Evolutionary conservation across 1,140 invertebrate genomes (phyloP).

Genomic region (Magallana angulata): DNA sequence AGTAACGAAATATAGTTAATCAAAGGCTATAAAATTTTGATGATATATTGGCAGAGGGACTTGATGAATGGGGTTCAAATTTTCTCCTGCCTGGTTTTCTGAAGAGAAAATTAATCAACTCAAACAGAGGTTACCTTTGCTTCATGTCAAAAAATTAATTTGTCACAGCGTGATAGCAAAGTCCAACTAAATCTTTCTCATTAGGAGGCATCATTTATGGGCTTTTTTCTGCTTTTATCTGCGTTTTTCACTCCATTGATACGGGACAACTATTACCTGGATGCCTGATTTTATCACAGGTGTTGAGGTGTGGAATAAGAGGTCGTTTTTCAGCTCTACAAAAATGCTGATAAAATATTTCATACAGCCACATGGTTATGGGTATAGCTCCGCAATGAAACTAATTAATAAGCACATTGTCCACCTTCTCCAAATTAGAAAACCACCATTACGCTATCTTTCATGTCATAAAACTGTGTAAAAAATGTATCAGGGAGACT

Average conservation of each 20-base stretch:
- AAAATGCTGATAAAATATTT: slow-evolving; percentile 30
- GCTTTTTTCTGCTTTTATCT: slow-evolving; percentile 38
- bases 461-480: slow-evolving; percentile 1
- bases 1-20: slow-evolving; percentile 25
- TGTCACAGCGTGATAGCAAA: slow-evolving; percentile 29
- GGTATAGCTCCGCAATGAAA: slow-evolving; percentile 8
- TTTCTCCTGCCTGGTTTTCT: slow-evolving; percentile 12
- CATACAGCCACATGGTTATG: slow-evolving; percentile 27
- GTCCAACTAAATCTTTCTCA: slow-evolving; percentile 15
- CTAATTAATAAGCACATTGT: slow-evolving; percentile 25
- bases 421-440: slow-evolving; percentile 15
- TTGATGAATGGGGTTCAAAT: slow-evolving; percentile 24
- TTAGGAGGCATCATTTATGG: slow-evolving; percentile 32
- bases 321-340: background rate
- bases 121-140: slow-evolving; percentile 24
- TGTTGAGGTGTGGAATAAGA: slow-evolving; percentile 25
- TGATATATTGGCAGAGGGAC: background rate
- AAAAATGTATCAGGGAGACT: background rate
- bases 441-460: slow-evolving; percentile 17
- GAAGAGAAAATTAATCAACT: slow-evolving; percentile 33
- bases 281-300: slow-evolving; percentile 27
- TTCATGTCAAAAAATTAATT: slow-evolving; percentile 37
- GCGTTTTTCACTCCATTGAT: slow-evolving; percentile 28
- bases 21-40: slow-evolving; percentile 34
- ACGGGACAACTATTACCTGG: slow-evolving; percentile 25